Percentiles rank a stretch among this genome's conserved stretches.
Evolutionary conservation across 1,140 invertebrate species (phyloP).

Genomic region (Acyrthosiphon pisum): DNA sequence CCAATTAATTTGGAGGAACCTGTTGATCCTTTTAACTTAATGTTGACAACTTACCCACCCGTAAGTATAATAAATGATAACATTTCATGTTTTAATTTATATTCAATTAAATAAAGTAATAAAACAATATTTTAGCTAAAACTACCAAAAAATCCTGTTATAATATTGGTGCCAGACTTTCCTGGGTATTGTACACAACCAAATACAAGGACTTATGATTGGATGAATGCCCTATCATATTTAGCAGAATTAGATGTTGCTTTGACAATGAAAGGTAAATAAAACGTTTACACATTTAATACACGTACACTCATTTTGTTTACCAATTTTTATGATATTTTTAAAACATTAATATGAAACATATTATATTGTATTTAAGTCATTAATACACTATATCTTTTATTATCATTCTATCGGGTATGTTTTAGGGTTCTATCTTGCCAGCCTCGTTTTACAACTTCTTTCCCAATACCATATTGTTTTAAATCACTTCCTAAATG

Average conservation of each 20-base stretch:
- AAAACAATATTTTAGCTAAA: slow-evolving; percentile 39
- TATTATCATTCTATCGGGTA: too few relatives aligned
- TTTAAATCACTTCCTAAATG: too few relatives aligned
- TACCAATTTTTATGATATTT: not conserved
- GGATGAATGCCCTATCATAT: slow-evolving; percentile 50
- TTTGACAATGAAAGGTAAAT: slow-evolving; percentile 42
- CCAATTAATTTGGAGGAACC: slow-evolving; percentile 36
- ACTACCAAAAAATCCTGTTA: slow-evolving; percentile 53
- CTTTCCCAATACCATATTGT: too few relatives aligned
- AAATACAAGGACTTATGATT: slow-evolving; percentile 50
- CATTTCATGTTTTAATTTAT: not conserved
- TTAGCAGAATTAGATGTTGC: slow-evolving; percentile 47
- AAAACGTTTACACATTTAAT: not conserved
- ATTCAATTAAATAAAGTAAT: not conserved
- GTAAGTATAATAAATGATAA: slow-evolving; percentile 28
- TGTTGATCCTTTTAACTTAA: slow-evolving; percentile 46
- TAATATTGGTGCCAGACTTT: slow-evolving; percentile 52
- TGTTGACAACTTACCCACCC: slow-evolving; percentile 46
- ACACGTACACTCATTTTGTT: not conserved
- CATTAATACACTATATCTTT: too few relatives aligned
- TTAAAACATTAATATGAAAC: not conserved
- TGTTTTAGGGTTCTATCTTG: too few relatives aligned
- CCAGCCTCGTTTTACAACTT: too few relatives aligned
- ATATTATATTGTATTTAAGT: not conserved
- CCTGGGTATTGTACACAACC: slow-evolving; percentile 50